Conservation (phyloP, 2,113 vertebrate genomes). For the Sclerurus mexicanus region DNA sequence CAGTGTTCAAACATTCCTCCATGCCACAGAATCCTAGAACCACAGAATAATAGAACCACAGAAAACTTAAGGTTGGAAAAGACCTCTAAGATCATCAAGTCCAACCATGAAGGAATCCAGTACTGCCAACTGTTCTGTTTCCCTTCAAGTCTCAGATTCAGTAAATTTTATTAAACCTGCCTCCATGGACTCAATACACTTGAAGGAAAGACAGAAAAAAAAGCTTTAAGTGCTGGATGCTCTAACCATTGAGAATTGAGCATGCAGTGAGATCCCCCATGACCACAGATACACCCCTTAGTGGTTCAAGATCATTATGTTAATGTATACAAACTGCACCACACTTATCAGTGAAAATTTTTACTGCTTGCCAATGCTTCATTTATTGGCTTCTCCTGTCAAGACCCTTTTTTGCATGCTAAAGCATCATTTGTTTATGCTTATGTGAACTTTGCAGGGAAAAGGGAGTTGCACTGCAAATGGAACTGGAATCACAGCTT, state of each 20-base stretch:
- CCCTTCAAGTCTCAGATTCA: not conserved
- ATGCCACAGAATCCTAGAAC: not conserved
- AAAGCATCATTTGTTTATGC: not conserved
- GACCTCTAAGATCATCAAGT: not conserved
- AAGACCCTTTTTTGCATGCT: not conserved
- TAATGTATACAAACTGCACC: not conserved
- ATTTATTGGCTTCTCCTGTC: not conserved
- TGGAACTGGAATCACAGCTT: not conserved
- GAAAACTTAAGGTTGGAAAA: not conserved
- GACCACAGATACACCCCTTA: not conserved
- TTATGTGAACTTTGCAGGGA: not conserved
- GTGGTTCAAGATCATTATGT: not conserved
- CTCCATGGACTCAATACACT: not conserved
- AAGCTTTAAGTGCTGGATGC: not conserved
- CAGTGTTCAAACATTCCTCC: not conserved
- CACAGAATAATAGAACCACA: not conserved
- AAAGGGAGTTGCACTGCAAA: not conserved
- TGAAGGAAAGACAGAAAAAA: not conserved
- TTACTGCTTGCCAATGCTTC: not conserved
- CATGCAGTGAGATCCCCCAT: not conserved
- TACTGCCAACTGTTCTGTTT: not conserved
- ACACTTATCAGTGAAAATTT: not conserved
- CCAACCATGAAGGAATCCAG: too few species aligned
- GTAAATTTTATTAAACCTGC: not conserved
- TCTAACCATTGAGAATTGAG: not conserved